phyloP scores from a whole-genome alignment of 53 echinoderm and acorn worm species.

The Paracentrotus lividus region DNA sequence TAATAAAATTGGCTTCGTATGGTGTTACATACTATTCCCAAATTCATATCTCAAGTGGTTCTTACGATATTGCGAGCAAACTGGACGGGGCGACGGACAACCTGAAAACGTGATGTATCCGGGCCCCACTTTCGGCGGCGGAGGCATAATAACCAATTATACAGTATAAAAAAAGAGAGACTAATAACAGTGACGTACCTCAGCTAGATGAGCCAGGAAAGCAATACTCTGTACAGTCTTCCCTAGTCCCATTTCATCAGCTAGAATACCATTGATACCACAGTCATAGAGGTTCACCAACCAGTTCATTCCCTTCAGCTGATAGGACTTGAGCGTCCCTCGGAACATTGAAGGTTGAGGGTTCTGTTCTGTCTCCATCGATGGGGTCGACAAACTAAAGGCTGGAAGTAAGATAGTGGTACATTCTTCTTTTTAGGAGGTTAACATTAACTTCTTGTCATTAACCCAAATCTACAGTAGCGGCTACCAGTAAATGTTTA shows the following conservation, averaged over 20 bases:
- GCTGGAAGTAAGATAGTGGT: background rate
- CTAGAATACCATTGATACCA: conserved; percentile 99
- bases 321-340: conserved; percentile 93
- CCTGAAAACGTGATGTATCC: too few species aligned
- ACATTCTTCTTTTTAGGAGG: background rate
- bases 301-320: conserved; percentile 99
- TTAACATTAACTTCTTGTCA: too few species aligned
- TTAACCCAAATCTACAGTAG: background rate
- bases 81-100: too few species aligned
- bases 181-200: conserved; percentile 69
- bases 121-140: too few species aligned
- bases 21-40: too few species aligned
- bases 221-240: conserved; percentile 99
- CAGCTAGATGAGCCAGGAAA: conserved; percentile 94
- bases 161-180: background rate
- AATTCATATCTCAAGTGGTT: too few species aligned
- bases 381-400: conserved; percentile 90
- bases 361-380: conserved; percentile 76
- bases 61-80: too few species aligned
- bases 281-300: conserved; percentile 98
- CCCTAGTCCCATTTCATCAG: conserved; percentile 99
- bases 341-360: conserved; percentile 94
- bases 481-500: background rate
- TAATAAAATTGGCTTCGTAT: too few species aligned
- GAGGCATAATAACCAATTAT: too few species aligned